Evolutionary conservation across 2,113 vertebrate species (phyloP).

Genomic region (Martes martes): DNA sequence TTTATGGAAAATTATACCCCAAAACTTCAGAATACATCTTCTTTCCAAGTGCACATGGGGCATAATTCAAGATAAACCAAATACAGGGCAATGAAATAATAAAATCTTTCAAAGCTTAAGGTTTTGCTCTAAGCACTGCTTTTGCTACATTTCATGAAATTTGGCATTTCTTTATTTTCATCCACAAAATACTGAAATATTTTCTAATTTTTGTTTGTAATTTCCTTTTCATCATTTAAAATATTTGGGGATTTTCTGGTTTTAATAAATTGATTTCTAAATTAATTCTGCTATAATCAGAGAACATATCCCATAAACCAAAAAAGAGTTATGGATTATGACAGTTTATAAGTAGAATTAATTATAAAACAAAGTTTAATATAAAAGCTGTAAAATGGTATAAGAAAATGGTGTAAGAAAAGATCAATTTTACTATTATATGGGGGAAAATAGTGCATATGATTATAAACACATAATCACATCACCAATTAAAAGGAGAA

Average conservation of each 20-base stretch:
- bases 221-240: neutral
- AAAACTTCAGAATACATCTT: neutral
- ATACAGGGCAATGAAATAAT: neutral
- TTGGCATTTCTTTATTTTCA: neutral
- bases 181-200: neutral
- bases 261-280: neutral
- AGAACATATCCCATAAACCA: neutral
- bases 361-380: neutral
- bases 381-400: neutral
- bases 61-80: neutral
- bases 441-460: neutral
- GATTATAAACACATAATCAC: neutral
- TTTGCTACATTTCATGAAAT: neutral
- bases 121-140: neutral
- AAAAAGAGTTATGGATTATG: neutral
- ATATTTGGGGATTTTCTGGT: neutral
- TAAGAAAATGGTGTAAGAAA: neutral
- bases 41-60: neutral
- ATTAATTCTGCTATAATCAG: neutral
- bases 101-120: neutral
- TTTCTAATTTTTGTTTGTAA: neutral
- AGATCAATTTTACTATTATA: neutral
- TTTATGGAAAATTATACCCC: neutral
- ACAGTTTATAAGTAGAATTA: neutral
- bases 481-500: neutral